A percentile compares a stretch with the other conserved stretches of the same genome.
phyloP scores from a whole-genome alignment of 2,113 vertebrate genomes.

The Catharus minimus region DNA sequence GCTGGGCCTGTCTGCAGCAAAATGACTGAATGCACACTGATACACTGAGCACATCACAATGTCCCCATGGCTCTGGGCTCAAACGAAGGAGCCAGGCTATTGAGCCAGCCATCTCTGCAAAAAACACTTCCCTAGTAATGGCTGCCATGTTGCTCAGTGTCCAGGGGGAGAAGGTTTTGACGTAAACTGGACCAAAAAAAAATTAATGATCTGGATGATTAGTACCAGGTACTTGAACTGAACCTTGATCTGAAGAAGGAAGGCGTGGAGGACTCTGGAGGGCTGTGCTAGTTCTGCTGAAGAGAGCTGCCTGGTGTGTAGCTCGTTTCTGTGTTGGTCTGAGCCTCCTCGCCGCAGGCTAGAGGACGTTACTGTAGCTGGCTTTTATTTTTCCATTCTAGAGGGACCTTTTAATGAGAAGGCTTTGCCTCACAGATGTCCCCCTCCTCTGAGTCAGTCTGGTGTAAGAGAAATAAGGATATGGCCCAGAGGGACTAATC shows the following conservation, averaged over 20 bases:
- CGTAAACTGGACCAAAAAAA: not conserved
- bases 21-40: not conserved
- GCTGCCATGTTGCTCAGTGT: not conserved
- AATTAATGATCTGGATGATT: conserved; percentile 22
- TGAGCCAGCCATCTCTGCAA: not conserved
- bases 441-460: conserved; percentile 2
- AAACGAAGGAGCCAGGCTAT: not conserved
- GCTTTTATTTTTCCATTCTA: conserved; percentile 35
- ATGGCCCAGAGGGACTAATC: conserved; percentile 56
- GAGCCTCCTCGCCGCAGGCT: not conserved
- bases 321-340: conserved; percentile 13
- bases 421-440: conserved; percentile 16
- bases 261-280: not conserved
- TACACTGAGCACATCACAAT: not conserved
- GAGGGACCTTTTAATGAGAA: conserved; percentile 44
- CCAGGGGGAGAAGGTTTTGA: not conserved
- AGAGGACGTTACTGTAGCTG: conserved; percentile 3
- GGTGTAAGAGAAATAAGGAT: conserved; percentile 52
- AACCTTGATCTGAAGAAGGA: conserved; percentile 12
- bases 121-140: not conserved
- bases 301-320: not conserved
- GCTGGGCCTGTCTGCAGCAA: not conserved
- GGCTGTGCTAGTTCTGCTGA: conserved; percentile 17
- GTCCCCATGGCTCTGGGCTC: not conserved
- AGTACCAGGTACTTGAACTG: conserved; percentile 2